Evolutionary conservation across 2,888 invertebrate genomes (phyloP).

Genomic region (Cosmia pyralina): DNA sequence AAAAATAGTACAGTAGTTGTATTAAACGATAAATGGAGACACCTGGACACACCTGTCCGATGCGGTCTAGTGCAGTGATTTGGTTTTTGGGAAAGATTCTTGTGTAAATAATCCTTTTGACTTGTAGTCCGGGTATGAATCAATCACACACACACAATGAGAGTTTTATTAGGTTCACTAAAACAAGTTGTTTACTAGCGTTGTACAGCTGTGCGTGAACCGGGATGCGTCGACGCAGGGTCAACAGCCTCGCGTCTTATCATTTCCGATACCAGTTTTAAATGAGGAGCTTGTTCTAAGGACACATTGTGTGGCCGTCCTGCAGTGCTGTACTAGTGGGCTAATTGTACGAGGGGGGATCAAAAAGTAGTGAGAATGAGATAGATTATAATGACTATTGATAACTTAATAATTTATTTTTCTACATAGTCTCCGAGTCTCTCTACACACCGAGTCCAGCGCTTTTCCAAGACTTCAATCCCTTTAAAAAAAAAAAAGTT

Average conservation of each 20-base stretch:
- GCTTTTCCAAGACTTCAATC: no score
- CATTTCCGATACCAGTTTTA: constrained; percentile 19
- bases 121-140: not conserved
- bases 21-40: not conserved
- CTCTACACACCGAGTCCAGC: no score
- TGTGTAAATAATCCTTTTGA: constrained; percentile 1
- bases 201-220: constrained; percentile 5
- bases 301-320: not conserved
- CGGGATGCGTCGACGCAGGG: constrained; percentile 20
- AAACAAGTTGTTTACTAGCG: constrained; percentile 3
- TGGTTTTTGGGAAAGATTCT: not conserved
- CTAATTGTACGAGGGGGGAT: no score
- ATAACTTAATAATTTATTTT: no score
- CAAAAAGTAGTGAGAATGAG: no score
- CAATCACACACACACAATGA: no score
- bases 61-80: not conserved
- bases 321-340: not conserved
- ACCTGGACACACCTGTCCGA: no score
- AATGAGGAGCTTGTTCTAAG: constrained; percentile 24
- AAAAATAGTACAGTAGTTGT: not conserved
- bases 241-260: constrained; percentile 46
- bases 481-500: no score
- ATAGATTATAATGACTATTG: no score
- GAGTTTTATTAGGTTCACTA: not conserved
- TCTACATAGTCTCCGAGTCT: no score